Conservation (phyloP, 1,140 invertebrate species). For the Drosophila kohkoa region DNA sequence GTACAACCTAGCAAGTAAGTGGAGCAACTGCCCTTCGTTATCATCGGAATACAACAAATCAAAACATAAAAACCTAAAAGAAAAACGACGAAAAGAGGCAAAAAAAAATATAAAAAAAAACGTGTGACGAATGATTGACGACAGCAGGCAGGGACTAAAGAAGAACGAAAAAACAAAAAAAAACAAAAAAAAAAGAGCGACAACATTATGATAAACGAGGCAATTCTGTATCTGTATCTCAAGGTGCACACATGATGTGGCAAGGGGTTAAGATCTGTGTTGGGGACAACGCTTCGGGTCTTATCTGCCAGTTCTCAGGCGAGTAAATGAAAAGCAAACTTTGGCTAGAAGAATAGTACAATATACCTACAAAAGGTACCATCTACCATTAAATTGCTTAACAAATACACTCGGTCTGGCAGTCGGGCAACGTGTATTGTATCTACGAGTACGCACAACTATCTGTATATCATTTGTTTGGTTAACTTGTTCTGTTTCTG, state of each 20-base stretch:
- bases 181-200: constrained; percentile 5
- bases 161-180: constrained; percentile 9
- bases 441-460: constrained; percentile 26
- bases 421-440: constrained; percentile 25
- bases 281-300: constrained; percentile 21
- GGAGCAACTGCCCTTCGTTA: constrained; percentile 74
- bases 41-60: constrained; percentile 47
- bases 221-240: constrained; percentile 26
- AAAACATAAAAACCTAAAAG: constrained; percentile 29
- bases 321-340: constrained; percentile 71
- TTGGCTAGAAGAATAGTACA: constrained; percentile 19
- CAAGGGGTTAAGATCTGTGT: constrained; percentile 69
- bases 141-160: constrained; percentile 35
- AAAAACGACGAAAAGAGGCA: constrained; percentile 1
- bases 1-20: constrained; percentile 32
- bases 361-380: constrained; percentile 24
- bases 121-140: constrained; percentile 77
- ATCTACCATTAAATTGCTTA: constrained; percentile 64
- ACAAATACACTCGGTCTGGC: constrained; percentile 45
- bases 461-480: constrained; percentile 41
- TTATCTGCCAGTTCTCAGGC: constrained; percentile 52
- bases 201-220: constrained; percentile 65
- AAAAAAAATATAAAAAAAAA: constrained; percentile 37
- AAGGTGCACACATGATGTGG: constrained; percentile 25
- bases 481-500: constrained; percentile 40